These are phyloP conservation scores for Reticulitermes speratus DNA, from an alignment of 1,140 invertebrate genomes.

Conservation along the genomic window DNA sequence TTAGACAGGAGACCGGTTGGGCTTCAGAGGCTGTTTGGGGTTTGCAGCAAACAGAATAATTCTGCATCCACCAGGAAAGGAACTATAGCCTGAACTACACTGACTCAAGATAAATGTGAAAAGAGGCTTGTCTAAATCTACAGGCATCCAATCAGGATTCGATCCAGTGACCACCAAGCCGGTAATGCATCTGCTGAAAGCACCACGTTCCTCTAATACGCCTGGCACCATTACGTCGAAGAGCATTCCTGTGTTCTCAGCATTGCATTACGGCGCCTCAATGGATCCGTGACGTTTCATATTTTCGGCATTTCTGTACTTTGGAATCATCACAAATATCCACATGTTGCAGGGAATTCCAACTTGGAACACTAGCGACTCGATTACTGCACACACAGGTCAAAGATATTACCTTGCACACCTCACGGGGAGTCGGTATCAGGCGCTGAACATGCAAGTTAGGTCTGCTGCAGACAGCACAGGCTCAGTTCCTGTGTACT, in stretches of 20 bases:
- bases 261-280: neutral
- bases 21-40: too few relatives aligned
- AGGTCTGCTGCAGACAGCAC: too few relatives aligned
- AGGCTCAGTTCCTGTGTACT: too few relatives aligned
- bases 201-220: neutral
- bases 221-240: neutral
- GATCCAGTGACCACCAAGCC: neutral
- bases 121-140: too few relatives aligned
- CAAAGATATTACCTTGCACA: neutral
- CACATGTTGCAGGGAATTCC: neutral
- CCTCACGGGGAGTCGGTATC: neutral
- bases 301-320: constrained; percentile 2
- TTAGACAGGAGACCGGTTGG: too few relatives aligned
- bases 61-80: too few relatives aligned
- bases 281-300: neutral
- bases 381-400: neutral
- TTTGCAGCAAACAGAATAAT: too few relatives aligned
- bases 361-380: neutral
- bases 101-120: too few relatives aligned
- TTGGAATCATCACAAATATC: neutral
- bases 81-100: too few relatives aligned
- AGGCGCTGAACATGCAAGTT: neutral
- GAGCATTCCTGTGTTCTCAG: constrained; percentile 1
- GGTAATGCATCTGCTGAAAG: neutral
- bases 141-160: neutral